Base-by-base conservation (phyloP, 2,888 invertebrate species). In the Aphodius sticticus region DNA sequence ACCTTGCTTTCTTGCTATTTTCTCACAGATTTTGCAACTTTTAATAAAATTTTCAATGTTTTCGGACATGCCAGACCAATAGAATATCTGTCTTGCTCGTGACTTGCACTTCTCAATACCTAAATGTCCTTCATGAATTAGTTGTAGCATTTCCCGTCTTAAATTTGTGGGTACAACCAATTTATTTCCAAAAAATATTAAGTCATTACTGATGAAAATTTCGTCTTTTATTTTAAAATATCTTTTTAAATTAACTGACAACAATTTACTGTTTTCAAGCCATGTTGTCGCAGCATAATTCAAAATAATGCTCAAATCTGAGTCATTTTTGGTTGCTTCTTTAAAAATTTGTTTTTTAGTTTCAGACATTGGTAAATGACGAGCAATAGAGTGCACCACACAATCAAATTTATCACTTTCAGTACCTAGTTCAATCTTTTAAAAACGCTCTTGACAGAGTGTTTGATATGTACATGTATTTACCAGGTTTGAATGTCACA, bases 11-110 rank as follows among this genome's bases (percentile, higher is more conserved):
- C 7, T 7, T 14, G 26, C 37, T 35, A 35, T 3, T 37, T 75
- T 35, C 2, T 75, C 76, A 69, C 69, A 76, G 6, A 80, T 77
- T 12, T 35, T 36, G 78, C 84, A 83, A 15, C 77, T 78, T 7
- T 7, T 7, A 14, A 83, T 78, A 36, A 78, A 77, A 26, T 79
- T n/a, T 77, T 84, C 81, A 26, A 84, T 84, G 69, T 84, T 77
- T 69, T 69, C 6, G 16, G 76, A 77, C 69, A 69, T 16, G 16
- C 69, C 69, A 16, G 14, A 14, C 69, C 77, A 77, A 69, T 69
- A 77, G 14, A 69, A 77, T 6, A 77, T 6, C 14, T 12, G 26
- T 69, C 77, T 69, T 16, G 77, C 15, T 6, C 77, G 69, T 14
- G 26, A 16, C 69, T 81, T 82, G 36, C 74, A 75, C 77, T 82